Conservation (phyloP, 1,140 invertebrate species). For the Ceratina australensis region DNA sequence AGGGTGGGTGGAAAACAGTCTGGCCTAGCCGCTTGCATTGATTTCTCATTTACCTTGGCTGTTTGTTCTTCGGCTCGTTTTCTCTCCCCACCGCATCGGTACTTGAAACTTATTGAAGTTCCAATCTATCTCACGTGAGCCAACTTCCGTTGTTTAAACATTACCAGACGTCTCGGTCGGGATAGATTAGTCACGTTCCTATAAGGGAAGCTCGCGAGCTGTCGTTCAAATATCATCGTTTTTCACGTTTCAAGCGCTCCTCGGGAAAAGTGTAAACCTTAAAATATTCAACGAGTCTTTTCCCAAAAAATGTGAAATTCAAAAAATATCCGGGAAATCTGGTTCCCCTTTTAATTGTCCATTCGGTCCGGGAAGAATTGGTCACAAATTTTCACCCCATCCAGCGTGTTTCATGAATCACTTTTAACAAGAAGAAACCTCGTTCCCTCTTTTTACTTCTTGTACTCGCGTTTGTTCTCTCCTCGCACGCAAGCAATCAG, state of each 20-base stretch:
- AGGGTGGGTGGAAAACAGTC: too few relatives aligned
- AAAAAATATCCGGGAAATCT: too few relatives aligned
- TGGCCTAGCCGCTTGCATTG: constrained; percentile 18
- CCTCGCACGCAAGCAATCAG: background rate
- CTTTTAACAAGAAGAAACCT: background rate
- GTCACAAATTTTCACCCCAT: background rate
- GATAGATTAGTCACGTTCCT: constrained; percentile 27
- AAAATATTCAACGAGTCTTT: background rate
- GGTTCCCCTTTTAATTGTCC: background rate
- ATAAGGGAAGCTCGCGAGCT: constrained; percentile 7
- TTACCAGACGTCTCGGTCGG: background rate
- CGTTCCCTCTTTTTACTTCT: background rate
- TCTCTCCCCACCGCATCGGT: background rate
- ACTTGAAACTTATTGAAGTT: constrained; percentile 30
- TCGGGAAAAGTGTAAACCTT: background rate
- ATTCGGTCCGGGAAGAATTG: background rate
- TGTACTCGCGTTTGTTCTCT: background rate
- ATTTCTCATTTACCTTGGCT: constrained; percentile 30
- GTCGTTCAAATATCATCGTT: background rate
- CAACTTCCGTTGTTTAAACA: constrained; percentile 36
- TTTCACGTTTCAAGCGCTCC: background rate
- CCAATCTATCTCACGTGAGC: constrained; percentile 27
- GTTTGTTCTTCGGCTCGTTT: constrained; percentile 16
- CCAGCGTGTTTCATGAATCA: background rate
- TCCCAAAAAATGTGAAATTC: background rate